Conservation (phyloP, 2,113 vertebrate genomes). For the Oreochromis niloticus region DNA sequence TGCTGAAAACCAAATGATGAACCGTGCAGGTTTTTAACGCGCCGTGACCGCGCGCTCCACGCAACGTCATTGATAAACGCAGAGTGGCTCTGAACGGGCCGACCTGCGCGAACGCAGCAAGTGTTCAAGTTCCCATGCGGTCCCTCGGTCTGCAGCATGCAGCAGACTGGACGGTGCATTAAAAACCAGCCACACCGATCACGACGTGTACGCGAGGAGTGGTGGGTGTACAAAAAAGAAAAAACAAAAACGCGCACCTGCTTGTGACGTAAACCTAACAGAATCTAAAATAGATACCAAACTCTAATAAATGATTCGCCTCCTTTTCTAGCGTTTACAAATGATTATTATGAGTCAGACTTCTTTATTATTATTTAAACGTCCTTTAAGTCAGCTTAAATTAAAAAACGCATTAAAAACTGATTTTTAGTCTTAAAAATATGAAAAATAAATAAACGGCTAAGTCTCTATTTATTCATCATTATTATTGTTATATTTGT, state of each 20-base stretch:
- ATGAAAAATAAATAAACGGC: neutral
- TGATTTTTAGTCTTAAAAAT: neutral
- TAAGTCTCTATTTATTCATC: neutral
- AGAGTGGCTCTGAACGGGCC: conserved; percentile 20
- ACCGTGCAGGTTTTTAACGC: conserved; percentile 53
- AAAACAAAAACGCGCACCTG: neutral
- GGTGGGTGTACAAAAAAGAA: neutral
- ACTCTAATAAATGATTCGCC: neutral
- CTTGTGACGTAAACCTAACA: neutral
- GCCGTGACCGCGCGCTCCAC: conserved; percentile 59
- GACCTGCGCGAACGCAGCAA: conserved; percentile 47
- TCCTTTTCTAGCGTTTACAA: rapidly evolving
- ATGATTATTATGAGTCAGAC: neutral
- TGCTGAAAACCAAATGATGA: conserved; percentile 15
- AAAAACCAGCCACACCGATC: neutral
- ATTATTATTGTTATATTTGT: neutral
- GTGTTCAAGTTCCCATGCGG: conserved; percentile 60
- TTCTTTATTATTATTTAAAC: neutral
- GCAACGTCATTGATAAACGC: conserved; percentile 47
- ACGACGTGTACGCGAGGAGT: neutral
- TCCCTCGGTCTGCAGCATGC: conserved; percentile 47
- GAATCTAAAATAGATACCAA: neutral
- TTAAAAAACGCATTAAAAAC: neutral
- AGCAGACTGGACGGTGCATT: conserved; percentile 6
- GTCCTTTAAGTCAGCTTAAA: rapidly evolving